A percentile compares a stretch with the other conserved stretches of the same genome.
phyloP scores from a whole-genome alignment of 2,113 vertebrate genomes.

The Pteronura brasiliensis region DNA sequence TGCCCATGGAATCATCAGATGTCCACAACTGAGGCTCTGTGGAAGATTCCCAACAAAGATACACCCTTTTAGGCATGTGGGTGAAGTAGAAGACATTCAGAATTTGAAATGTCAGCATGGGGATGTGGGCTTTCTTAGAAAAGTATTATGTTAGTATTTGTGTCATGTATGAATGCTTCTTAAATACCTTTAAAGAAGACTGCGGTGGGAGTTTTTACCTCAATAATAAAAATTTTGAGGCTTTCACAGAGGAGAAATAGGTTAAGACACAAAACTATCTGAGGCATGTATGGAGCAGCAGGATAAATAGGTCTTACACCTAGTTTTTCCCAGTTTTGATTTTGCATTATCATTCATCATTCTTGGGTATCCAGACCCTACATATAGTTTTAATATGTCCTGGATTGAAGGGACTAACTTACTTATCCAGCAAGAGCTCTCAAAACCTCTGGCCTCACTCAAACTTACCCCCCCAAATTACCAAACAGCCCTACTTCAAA shows the following conservation, averaged over 20 bases:
- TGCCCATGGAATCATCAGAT: neutral
- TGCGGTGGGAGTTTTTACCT: neutral
- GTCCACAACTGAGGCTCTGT: neutral
- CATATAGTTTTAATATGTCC: neutral
- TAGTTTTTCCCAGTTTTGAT: neutral
- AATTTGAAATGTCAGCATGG: neutral
- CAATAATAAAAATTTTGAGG: neutral
- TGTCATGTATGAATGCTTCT: neutral
- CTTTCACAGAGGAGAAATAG: neutral
- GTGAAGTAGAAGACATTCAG: neutral
- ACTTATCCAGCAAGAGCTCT: neutral
- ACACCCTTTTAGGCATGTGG: neutral
- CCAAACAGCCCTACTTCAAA: neutral
- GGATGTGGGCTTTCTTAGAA: neutral
- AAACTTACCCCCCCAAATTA: neutral
- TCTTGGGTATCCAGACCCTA: neutral
- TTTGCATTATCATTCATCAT: neutral
- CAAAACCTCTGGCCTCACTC: neutral
- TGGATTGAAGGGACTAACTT: neutral
- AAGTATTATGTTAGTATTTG: neutral
- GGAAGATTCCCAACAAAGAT: neutral
- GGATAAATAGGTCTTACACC: neutral
- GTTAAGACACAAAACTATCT: neutral
- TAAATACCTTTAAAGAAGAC: neutral
- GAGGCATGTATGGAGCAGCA: neutral